Conservation (phyloP, 1,140 invertebrate species). For the Hestina assimilis region DNA sequence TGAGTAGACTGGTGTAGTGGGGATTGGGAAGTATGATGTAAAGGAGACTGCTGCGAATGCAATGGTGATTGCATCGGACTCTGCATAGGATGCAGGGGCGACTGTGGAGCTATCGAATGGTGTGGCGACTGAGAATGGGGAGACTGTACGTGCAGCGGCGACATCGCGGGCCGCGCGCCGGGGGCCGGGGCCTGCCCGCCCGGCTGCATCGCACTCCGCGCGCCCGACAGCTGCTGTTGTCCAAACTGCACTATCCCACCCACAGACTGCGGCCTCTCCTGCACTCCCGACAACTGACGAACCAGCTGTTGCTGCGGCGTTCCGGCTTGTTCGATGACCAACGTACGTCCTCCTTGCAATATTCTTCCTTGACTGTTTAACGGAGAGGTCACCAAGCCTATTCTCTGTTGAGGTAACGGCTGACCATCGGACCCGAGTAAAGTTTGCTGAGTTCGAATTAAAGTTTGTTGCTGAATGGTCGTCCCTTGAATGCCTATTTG, state of each 20-base stretch:
- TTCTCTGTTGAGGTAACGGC: conserved; percentile 59
- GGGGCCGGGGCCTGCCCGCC: conserved; percentile 62
- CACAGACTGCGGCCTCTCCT: conserved; percentile 50
- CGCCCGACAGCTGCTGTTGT: conserved; percentile 67
- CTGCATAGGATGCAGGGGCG: conserved; percentile 75
- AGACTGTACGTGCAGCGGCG: conserved; percentile 72
- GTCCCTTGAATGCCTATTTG: conserved; percentile 61
- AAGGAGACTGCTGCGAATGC: conserved; percentile 77
- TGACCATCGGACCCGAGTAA: conserved; percentile 59
- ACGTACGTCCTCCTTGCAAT: conserved; percentile 55
- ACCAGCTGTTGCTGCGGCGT: conserved; percentile 57
- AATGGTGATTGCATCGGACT: conserved; percentile 78
- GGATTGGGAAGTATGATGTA: conserved; percentile 78
- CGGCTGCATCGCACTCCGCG: conserved; percentile 61
- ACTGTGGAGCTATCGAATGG: conserved; percentile 75
- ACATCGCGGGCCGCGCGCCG: conserved; percentile 54
- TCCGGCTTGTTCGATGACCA: conserved; percentile 65
- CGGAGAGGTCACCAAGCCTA: conserved; percentile 63
- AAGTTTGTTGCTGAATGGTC: conserved; percentile 58
- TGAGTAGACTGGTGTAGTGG: conserved; percentile 76
- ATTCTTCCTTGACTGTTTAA: conserved; percentile 55
- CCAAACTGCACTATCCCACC: conserved; percentile 58
- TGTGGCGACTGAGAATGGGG: conserved; percentile 75
- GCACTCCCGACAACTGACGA: conserved; percentile 50
- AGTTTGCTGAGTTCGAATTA: conserved; percentile 62